phyloP scores from a whole-genome alignment of 2,888 invertebrate species.

The Eremobia ochroleuca region DNA sequence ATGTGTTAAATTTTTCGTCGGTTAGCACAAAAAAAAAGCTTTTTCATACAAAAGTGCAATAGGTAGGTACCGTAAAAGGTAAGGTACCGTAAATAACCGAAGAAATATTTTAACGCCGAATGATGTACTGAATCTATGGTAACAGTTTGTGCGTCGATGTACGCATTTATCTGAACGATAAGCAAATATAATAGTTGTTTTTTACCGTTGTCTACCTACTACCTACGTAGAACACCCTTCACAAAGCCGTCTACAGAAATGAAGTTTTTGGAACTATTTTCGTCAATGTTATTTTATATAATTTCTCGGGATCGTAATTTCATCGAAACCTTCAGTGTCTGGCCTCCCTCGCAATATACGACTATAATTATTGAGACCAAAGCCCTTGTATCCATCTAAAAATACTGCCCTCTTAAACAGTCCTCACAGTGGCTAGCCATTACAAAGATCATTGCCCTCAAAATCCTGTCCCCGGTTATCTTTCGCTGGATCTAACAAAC shows the following conservation, averaged over 20 bases:
- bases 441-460: conserved; percentile 47
- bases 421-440: conserved; percentile 29
- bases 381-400: conserved; percentile 22
- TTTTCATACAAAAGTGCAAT: neutral
- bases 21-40: neutral
- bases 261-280: neutral
- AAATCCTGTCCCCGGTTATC: conserved; percentile 49
- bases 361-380: conserved; percentile 35
- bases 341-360: conserved; percentile 28
- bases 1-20: too few species aligned
- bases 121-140: too few species aligned
- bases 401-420: conserved; percentile 43
- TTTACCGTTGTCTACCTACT: neutral
- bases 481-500: conserved; percentile 60
- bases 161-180: neutral
- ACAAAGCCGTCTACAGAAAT: neutral
- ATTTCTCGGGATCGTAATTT: neutral
- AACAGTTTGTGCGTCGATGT: neutral
- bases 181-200: neutral
- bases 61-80: too few species aligned
- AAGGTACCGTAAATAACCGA: too few species aligned
- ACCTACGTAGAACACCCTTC: too few species aligned
- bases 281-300: conserved; percentile 12
- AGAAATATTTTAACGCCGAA: neutral
- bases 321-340: conserved; percentile 2